Conservation (phyloP, 2,113 vertebrate genomes). For the Synodontis membranacea region DNA sequence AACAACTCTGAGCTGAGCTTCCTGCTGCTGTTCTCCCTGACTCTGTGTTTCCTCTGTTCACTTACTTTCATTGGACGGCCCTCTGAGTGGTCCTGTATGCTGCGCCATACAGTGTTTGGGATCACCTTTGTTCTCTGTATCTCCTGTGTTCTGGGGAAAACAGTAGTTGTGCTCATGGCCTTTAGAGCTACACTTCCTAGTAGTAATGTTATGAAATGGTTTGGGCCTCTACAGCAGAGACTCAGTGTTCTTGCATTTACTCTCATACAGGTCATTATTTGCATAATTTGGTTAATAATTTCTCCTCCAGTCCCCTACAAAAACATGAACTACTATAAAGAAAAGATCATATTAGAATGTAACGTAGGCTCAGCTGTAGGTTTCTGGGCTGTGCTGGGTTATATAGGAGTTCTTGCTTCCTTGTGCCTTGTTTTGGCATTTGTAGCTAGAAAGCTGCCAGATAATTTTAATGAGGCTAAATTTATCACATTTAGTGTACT, state of each 20-base stretch:
- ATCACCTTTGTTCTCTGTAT: no score
- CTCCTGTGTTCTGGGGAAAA: not conserved
- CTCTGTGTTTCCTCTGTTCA: no score
- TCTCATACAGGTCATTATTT: not conserved
- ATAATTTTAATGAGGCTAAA: constrained; percentile 77
- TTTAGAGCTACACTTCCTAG: constrained; percentile 9
- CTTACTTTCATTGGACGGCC: no score
- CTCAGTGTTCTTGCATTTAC: not conserved
- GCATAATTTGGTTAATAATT: constrained; percentile 43
- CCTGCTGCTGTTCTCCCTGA: no score
- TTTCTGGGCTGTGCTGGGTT: not conserved
- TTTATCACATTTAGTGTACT: constrained; percentile 79
- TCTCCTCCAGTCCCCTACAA: constrained; percentile 63
- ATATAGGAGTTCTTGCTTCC: constrained; percentile 52
- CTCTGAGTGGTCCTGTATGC: no score
- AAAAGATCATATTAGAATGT: constrained; percentile 52
- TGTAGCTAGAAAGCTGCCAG: constrained; percentile 50
- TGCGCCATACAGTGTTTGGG: no score
- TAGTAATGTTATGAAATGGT: constrained; percentile 5
- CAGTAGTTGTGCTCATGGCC: not conserved
- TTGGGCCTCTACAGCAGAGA: constrained; percentile 21
- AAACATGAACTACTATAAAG: constrained; percentile 59
- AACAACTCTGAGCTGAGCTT: no score
- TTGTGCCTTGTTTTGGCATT: constrained; percentile 73
- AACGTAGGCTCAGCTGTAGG: constrained; percentile 50